Percentiles rank a stretch among this genome's conserved stretches.
Evolutionary conservation across 2,888 invertebrate genomes (phyloP).

Genomic region (Cephus pygmeus): DNA sequence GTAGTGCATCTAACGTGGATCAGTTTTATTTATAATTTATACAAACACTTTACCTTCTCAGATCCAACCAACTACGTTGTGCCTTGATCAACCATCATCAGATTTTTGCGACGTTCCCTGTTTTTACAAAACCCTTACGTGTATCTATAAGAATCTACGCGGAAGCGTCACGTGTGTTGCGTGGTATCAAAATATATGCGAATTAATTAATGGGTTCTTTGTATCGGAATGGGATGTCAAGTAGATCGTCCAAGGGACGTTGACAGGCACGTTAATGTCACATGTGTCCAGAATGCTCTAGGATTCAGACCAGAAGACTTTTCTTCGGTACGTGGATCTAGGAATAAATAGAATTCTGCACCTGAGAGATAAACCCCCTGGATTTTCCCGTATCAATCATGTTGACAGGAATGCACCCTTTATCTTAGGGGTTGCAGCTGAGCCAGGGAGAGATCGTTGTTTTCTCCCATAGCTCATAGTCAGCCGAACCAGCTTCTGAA

Average conservation of each 20-base stretch:
- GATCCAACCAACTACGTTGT: too few species aligned
- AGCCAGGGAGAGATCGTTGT: background rate
- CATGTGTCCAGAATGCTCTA: background rate
- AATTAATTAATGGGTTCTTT: background rate
- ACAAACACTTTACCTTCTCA: too few species aligned
- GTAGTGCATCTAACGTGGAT: too few species aligned
- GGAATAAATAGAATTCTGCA: constrained; percentile 12
- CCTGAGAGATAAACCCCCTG: constrained; percentile 26
- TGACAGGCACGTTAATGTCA: background rate
- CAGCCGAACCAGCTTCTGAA: background rate
- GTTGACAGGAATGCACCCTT: constrained; percentile 23
- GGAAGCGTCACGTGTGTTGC: too few species aligned
- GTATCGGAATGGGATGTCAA: background rate
- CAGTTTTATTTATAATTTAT: too few species aligned
- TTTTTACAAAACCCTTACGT: too few species aligned
- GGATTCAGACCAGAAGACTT: background rate
- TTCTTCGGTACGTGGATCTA: background rate
- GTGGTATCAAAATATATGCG: background rate
- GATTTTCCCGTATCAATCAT: constrained; percentile 33
- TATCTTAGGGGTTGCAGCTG: constrained; percentile 20
- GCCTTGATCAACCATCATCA: too few species aligned
- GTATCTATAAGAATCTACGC: too few species aligned
- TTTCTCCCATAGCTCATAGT: background rate
- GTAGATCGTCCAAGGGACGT: background rate
- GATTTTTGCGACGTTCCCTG: too few species aligned